Base-by-base conservation (phyloP, 1,140 invertebrate species). In the Caenorhabditis remanei region DNA sequence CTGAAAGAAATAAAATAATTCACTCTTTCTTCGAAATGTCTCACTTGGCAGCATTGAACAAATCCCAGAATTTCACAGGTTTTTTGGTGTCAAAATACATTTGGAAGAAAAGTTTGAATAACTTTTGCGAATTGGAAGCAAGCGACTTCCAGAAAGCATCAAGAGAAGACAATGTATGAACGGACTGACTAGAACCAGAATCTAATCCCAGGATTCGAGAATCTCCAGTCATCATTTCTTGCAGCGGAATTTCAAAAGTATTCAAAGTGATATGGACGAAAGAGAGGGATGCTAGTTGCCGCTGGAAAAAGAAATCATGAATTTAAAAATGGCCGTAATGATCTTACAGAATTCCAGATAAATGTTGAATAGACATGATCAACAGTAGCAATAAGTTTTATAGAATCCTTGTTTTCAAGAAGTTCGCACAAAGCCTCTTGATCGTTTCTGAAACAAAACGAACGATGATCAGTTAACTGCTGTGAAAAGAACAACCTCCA, bases 141-240 rank as follows among this genome's bases (percentile, higher is more conserved):
- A 85, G 67, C 5, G 85, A 85, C 24, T 85, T 65, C 85, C 85
- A 85, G 24, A 85, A 67, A 1, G 50, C 67, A 24, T 85, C 85
- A 5, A 85, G 50, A 16, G 85, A 85, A 13, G 85, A 53, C 50
- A 85, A 16, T 32, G 85, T 85, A 19, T 85, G 85, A 16, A 46
- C 5, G 13, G 71, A 79, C 24, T 79, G 71, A 9, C 53, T 79
- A 4, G 71, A 79, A 0, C 46, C 19, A 24, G 71, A 40, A 79
- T 79, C 71, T 24, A 79, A 46, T 24, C 71, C 71, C 7, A 79
- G 46, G 53, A 79, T 46, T 21, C 71, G 71, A 50, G 71, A 79
- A 43, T 79, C 71, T 21, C 71, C 71, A 46, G 71, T 50, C 40
- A 50, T 24, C 19, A 79, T 2, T 79, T 79, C 71, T 50, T 79